phyloP scores from a whole-genome alignment of 2,113 vertebrate species.

The Papio anubis region DNA sequence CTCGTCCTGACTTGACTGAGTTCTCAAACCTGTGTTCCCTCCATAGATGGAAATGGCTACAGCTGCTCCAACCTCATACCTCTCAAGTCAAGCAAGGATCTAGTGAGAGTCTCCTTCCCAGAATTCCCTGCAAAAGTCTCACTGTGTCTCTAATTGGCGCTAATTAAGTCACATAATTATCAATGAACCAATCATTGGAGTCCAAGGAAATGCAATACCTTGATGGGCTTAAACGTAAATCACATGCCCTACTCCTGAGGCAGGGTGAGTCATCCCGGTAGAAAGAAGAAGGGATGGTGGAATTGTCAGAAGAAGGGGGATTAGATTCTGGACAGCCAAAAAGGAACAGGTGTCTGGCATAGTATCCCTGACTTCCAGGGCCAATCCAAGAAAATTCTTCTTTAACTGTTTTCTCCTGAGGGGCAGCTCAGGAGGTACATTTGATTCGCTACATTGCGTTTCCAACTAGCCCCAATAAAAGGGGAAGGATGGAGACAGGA shows the following conservation, averaged over 20 bases:
- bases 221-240: neutral
- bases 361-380: neutral
- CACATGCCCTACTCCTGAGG: neutral
- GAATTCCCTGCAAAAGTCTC: neutral
- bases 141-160: neutral
- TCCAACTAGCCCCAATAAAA: neutral
- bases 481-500: neutral
- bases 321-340: neutral
- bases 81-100: neutral
- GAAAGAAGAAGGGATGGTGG: neutral
- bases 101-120: neutral
- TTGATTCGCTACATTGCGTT: constrained; percentile 60
- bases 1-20: neutral
- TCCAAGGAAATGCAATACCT: neutral
- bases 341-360: neutral
- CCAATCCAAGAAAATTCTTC: neutral
- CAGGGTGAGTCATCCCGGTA: too few species aligned
- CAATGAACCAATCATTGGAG: neutral
- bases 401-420: neutral
- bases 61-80: fast-evolving
- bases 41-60: too few species aligned
- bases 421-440: neutral
- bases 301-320: neutral
- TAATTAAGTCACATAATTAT: neutral
- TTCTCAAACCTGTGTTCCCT: neutral